These are phyloP conservation scores for Coleophora deauratella DNA, from an alignment of 2,888 invertebrate species.

Conservation along the genomic window DNA sequence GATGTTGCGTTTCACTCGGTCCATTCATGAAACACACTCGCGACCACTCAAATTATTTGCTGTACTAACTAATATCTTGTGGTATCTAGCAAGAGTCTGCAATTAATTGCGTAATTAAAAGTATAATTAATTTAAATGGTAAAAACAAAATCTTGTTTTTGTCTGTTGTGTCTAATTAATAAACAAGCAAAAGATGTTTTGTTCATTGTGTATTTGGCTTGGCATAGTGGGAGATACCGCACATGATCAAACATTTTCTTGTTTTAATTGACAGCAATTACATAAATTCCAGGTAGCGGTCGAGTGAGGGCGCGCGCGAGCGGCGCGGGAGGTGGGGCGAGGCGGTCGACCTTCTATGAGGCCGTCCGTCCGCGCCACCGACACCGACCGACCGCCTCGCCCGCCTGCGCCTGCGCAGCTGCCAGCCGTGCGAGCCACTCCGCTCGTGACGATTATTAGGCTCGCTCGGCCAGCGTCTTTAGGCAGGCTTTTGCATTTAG, in stretches of 20 bases:
- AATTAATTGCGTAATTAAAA: slow-evolving; percentile 3
- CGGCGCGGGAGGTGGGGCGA: slow-evolving; percentile 26
- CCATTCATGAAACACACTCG: slow-evolving; percentile 50
- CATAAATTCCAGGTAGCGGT: slow-evolving; percentile 69
- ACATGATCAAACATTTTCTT: slow-evolving; percentile 25
- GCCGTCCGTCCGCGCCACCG: slow-evolving; percentile 48
- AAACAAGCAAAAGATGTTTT: neutral
- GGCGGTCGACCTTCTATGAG: slow-evolving; percentile 71
- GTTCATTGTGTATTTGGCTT: neutral
- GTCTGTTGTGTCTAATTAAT: neutral
- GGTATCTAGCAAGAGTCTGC: too few species aligned
- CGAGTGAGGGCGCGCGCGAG: slow-evolving; percentile 28
- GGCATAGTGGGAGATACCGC: neutral
- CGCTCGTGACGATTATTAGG: slow-evolving; percentile 21
- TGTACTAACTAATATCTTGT: too few species aligned
- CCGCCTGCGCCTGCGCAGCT: slow-evolving; percentile 26
- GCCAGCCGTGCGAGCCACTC: slow-evolving; percentile 44
- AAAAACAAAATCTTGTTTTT: neutral
- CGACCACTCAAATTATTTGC: too few species aligned
- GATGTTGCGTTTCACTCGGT: slow-evolving; percentile 34
- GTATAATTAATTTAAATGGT: slow-evolving; percentile 3
- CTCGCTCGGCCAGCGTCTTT: too few species aligned
- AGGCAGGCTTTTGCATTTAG: too few species aligned
- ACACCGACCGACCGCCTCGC: too few species aligned
- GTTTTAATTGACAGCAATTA: slow-evolving; percentile 69